Evolutionary conservation across 2,888 invertebrate genomes (phyloP).

Genomic region (Mythimna lalbum): DNA sequence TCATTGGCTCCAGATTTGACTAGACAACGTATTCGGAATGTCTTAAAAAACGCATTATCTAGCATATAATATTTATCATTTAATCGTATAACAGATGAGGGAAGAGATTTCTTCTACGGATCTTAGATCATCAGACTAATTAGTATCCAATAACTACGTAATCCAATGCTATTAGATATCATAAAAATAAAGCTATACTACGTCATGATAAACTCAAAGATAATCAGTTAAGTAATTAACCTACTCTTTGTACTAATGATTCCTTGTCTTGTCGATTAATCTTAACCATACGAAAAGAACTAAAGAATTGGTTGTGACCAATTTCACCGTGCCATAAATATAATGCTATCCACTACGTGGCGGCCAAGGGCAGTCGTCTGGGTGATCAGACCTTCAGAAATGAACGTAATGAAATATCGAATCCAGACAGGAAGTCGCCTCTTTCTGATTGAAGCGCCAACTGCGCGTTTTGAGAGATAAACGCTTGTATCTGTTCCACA

Average conservation of each 20-base stretch:
- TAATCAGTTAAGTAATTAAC: neutral
- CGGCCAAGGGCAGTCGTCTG: slow-evolving; percentile 15
- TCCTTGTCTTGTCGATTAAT: neutral
- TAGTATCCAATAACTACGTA: slow-evolving; percentile 15
- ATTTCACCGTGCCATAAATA: neutral
- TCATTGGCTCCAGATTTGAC: too few species aligned
- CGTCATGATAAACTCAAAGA: neutral
- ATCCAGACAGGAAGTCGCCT: slow-evolving; percentile 30
- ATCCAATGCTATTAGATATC: neutral
- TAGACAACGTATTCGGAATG: too few species aligned
- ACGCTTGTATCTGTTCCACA: neutral
- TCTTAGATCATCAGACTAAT: too few species aligned
- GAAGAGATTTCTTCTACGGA: too few species aligned
- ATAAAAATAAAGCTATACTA: too few species aligned
- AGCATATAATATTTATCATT: too few species aligned
- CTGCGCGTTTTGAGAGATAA: neutral
- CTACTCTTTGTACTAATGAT: too few species aligned
- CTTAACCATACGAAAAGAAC: neutral
- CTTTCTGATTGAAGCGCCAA: slow-evolving; percentile 18
- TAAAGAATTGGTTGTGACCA: neutral
- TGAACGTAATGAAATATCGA: slow-evolving; percentile 15
- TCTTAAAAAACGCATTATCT: too few species aligned
- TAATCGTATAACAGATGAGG: too few species aligned
- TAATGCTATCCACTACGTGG: neutral
- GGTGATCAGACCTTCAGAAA: slow-evolving; percentile 5